Base-by-base conservation (phyloP, 1,140 invertebrate species). In the Araneus ventricosus region DNA sequence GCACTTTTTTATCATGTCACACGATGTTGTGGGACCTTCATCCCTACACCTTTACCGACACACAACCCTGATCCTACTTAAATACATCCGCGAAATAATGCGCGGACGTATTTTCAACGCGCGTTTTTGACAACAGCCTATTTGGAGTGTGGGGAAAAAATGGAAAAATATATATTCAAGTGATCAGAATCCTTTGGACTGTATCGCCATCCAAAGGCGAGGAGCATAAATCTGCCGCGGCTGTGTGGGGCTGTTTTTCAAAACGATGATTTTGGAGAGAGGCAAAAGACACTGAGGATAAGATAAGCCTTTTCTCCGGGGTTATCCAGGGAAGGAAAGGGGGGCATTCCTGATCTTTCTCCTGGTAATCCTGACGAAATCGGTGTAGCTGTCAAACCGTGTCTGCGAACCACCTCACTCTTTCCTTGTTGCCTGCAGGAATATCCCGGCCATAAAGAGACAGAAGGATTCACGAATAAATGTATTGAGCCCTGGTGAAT, bases 151-250 rank as follows among this genome's bases (percentile, higher is more conserved):
- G 24, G 45, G 59, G 37, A 22, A 59, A 37, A 80, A 80, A 90
- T 90, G 34, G 67, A 70, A 57, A 70, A 27, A 88, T 39, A 88
- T 57, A 79, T 90, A 80, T 90, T 52, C 67, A 79, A 79, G 88
- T 90, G 88, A 90, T 90, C 88, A 90, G 88, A 57, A 90, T 90
- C 45, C 88, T 90, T 79, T 80, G 88, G 88, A 90, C 70, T 90
- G 88, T 90, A 67, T 90, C 88, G 75, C 45, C 30, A 41, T 80
- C 39, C 17, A 59, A 41, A 27, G 6, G 75, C 63, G 67, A 30
- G 24, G 70, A 57, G 75, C 52, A 79, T 90, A 90, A 90, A 90
- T 90, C 61, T 90, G 45, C 14, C n/a, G 70, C 17, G n/a, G 52
- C 20, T 7, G 41, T 37, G 59, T 34, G 84, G 52, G 52, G 39